phyloP scores from a whole-genome alignment of 2,113 vertebrate genomes.

The Rutilus rutilus region DNA sequence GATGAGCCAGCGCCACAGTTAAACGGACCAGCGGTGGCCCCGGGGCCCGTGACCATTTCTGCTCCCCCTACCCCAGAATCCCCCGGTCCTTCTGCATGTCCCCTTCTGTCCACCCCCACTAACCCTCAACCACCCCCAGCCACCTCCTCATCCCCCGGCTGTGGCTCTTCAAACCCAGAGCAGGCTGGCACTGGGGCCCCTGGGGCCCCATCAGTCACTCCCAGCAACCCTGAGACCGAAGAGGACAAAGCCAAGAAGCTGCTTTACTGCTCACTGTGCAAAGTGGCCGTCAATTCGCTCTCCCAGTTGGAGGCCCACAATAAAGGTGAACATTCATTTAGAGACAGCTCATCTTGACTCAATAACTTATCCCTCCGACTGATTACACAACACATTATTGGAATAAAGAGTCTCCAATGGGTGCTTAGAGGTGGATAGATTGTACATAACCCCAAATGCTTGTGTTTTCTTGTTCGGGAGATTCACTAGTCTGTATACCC shows the following conservation, averaged over 20 bases:
- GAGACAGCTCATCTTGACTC: neutral
- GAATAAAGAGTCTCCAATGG: neutral
- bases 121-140: slow-evolving; percentile 62
- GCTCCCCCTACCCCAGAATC: slow-evolving; percentile 71
- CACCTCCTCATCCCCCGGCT: slow-evolving; percentile 69
- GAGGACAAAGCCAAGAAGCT: slow-evolving; percentile 90
- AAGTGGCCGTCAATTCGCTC: slow-evolving; percentile 91
- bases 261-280: slow-evolving; percentile 91
- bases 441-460: neutral
- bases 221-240: slow-evolving; percentile 78
- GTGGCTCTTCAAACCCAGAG: slow-evolving; percentile 63
- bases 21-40: slow-evolving; percentile 65
- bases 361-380: neutral
- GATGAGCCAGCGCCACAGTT: slow-evolving; percentile 71
- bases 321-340: slow-evolving; percentile 78
- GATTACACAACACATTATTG: neutral
- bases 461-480: neutral
- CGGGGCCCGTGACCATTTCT: slow-evolving; percentile 61
- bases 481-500: neutral
- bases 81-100: slow-evolving; percentile 63
- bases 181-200: slow-evolving; percentile 58
- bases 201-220: slow-evolving; percentile 56
- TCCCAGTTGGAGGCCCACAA: slow-evolving; percentile 96
- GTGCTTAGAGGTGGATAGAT: slow-evolving; percentile 19
- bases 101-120: slow-evolving; percentile 63